Conservation (phyloP, 2,888 invertebrate genomes). For the Strigamia maritima region DNA sequence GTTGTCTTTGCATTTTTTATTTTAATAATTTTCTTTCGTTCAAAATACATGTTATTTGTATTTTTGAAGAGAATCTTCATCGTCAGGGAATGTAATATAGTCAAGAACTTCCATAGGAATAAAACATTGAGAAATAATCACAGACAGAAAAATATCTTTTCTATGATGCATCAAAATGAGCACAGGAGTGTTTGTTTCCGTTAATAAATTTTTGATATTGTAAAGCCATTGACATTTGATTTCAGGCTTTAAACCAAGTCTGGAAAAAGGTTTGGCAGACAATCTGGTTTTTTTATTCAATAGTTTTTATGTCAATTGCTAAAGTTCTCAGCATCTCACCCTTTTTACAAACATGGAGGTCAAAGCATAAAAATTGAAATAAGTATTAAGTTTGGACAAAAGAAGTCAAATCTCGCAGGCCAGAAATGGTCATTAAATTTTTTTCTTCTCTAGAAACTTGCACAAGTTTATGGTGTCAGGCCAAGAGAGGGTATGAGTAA, state of each 20-base stretch:
- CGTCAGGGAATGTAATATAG: no score
- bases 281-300: neutral
- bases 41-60: no score
- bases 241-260: neutral
- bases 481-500: neutral
- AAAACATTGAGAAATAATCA: no score
- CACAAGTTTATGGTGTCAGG: neutral
- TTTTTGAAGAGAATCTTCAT: no score
- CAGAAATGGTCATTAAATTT: conserved; percentile 12
- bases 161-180: no score
- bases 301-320: conserved; percentile 13
- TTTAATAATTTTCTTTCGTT: no score
- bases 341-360: conserved; percentile 15
- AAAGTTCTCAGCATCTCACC: conserved; percentile 22
- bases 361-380: conserved; percentile 18
- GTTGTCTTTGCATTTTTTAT: no score
- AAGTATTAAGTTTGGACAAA: neutral
- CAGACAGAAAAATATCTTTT: no score
- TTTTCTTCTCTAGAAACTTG: neutral
- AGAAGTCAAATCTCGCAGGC: conserved; percentile 20
- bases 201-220: neutral
- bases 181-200: no score
- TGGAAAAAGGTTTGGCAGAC: neutral
- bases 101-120: no score
- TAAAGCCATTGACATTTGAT: neutral